Evolutionary conservation across 2,113 vertebrate species (phyloP), one percentile per base, ranked within the genome.

Genomic region (Nyctereutes procyonoides): DNA sequence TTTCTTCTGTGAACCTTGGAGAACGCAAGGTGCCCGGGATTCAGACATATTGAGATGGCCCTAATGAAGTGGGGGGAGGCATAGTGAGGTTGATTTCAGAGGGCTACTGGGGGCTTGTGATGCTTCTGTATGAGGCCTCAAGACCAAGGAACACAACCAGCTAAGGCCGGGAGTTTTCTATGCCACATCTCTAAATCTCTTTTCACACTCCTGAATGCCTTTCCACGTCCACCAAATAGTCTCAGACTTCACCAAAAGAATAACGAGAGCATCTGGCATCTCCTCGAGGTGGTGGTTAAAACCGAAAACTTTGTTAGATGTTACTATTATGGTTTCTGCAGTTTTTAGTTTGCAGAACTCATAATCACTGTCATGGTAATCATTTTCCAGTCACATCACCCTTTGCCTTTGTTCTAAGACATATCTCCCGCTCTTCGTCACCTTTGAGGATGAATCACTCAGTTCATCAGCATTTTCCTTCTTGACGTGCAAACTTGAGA

Each of bases 381-480:
- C n/a, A 20, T 30, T 19, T 2, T 28, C 24, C 4, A 11, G 28
- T 67, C 20, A 0, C 77, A 24, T 16, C 8, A 2, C 9, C 48
- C 73, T 38, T 85, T 30, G 28, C 56, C 58, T 38, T 69, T 79
- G 17, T 63, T 92, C 74, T 67, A 35, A 86, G 35, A 51, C 35
- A 55, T 71, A 81, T 67, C 16, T 7, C 43, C 35, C 5, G 58
- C 11, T 56, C 71, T 87, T 74, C 12, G 28, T 77, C 38, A 22
- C 87, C n/a, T 93, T 81, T 51, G 10, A 20, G 35, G 48, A 67
- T 55, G 20, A 82, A 92, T 92, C 95, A 51, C 32, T 28, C 3
- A 83, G 15, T 62, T 88, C 86, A 92, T 32, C 83, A 81, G 80
- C 73, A 55, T 89, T 94, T 85, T 86, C 69, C 30, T 97, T 81